Percentiles rank a stretch among this genome's conserved stretches.
Conservation (phyloP, 2,888 invertebrate species). For the Syrphus vitripennis region DNA sequence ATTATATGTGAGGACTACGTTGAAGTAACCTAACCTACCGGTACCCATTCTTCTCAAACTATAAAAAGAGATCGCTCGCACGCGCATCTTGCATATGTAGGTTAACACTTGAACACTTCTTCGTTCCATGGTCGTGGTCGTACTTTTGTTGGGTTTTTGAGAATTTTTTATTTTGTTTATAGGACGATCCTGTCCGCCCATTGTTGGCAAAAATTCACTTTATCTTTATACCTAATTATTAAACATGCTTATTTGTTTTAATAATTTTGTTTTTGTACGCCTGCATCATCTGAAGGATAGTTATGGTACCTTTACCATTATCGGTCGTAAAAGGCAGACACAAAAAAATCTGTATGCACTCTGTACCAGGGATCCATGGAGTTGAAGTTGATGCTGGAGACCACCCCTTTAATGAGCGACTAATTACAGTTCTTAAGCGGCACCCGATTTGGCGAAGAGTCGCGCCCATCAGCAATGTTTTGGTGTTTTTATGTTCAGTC, state of each 20-base stretch:
- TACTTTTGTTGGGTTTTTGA: background rate
- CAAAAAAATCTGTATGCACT: background rate
- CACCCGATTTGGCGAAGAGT: constrained; percentile 68
- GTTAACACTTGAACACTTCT: no score
- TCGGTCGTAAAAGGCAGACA: background rate
- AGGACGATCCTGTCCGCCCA: constrained; percentile 67
- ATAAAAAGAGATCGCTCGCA: constrained; percentile 23
- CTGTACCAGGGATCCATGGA: background rate
- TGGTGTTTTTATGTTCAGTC: background rate
- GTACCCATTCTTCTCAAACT: background rate
- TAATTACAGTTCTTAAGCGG: constrained; percentile 81
- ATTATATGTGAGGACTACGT: background rate
- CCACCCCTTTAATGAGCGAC: constrained; percentile 82
- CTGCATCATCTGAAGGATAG: background rate
- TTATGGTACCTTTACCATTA: background rate
- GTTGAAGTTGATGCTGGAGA: constrained; percentile 74
- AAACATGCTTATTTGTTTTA: constrained; percentile 73
- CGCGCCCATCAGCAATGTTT: background rate
- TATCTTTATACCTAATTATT: constrained; percentile 62
- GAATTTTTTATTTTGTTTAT: background rate
- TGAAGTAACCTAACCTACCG: background rate
- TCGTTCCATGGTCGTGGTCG: background rate
- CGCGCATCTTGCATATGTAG: constrained; percentile 64
- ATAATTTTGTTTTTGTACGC: constrained; percentile 60
- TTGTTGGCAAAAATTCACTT: constrained; percentile 70